Conservation (phyloP, 2,888 invertebrate species). For the Dastarcus helophoroides region DNA sequence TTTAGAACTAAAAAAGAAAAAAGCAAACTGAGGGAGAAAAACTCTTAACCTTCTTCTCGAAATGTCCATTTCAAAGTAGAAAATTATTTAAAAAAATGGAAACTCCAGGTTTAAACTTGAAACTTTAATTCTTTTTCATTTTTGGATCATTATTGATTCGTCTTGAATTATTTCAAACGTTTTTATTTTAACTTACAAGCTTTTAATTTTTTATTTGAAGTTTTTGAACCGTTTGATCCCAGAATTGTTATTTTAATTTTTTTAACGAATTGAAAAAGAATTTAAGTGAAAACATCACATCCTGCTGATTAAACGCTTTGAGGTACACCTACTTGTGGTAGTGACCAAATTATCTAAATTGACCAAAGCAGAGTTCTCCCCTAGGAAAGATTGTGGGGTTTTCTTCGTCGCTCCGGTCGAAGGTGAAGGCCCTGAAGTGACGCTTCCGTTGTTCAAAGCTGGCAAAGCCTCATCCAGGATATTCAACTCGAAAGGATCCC, state of each 20-base stretch:
- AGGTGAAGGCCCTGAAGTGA: conserved; percentile 28
- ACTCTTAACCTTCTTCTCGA: too few relatives aligned
- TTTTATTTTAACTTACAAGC: conserved; percentile 2
- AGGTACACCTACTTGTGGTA: conserved; percentile 35
- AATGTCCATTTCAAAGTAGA: too few relatives aligned
- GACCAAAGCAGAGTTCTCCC: conserved; percentile 92
- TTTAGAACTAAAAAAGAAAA: too few relatives aligned
- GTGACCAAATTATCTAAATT: conserved; percentile 92
- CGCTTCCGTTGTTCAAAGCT: conserved; percentile 18
- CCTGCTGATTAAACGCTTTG: not conserved
- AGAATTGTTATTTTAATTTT: not conserved
- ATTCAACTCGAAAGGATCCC: conserved; percentile 62
- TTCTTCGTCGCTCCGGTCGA: conserved; percentile 59
- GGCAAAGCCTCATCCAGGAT: conserved; percentile 45
- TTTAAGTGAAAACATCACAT: too few relatives aligned
- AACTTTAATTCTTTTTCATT: too few relatives aligned
- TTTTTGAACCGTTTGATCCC: not conserved
- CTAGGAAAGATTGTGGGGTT: conserved; percentile 91
- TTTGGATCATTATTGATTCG: too few relatives aligned
- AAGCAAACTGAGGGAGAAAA: too few relatives aligned
- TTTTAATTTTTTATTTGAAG: not conserved
- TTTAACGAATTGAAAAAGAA: not conserved
- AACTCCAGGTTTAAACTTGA: too few relatives aligned
- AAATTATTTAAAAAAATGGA: too few relatives aligned
- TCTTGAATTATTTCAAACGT: not conserved